Percentiles rank a stretch among this genome's conserved stretches.
Conservation (phyloP, 2,888 invertebrate genomes). For the Plagiodera versicolora region DNA sequence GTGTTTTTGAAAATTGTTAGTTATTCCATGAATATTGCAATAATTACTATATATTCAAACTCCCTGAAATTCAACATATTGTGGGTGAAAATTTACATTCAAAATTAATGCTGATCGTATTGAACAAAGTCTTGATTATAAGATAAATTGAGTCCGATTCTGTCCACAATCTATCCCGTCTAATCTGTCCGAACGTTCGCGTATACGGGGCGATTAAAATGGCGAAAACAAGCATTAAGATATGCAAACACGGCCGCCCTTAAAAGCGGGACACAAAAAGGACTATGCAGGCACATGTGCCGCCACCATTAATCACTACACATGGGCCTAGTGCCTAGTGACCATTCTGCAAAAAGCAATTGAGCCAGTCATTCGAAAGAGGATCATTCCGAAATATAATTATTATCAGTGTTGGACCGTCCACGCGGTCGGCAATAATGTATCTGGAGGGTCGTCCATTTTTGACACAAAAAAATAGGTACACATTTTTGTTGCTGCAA, state of each 20-base stretch:
- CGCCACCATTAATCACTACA: constrained; percentile 47
- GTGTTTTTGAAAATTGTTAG: no score
- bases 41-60: no score
- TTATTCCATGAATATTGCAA: no score
- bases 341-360: constrained; percentile 47
- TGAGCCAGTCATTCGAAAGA: constrained; percentile 49
- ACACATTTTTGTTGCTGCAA: no score
- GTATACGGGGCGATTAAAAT: constrained; percentile 32
- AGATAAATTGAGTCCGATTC: not conserved
- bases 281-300: constrained; percentile 47
- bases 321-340: constrained; percentile 9
- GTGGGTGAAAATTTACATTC: no score
- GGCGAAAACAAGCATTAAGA: constrained; percentile 43
- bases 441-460: no score
- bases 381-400: constrained; percentile 8
- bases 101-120: no score
- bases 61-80: no score
- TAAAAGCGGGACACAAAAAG: constrained; percentile 7
- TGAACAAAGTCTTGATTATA: no score
- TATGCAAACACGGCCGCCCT: constrained; percentile 38
- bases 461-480: no score
- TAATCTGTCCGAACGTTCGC: constrained; percentile 10
- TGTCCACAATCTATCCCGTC: constrained; percentile 3
- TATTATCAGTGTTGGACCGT: not conserved
- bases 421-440: no score